Evolutionary conservation across 2,113 vertebrate species (phyloP).

Genomic region (Syrrhaptes paradoxus): DNA sequence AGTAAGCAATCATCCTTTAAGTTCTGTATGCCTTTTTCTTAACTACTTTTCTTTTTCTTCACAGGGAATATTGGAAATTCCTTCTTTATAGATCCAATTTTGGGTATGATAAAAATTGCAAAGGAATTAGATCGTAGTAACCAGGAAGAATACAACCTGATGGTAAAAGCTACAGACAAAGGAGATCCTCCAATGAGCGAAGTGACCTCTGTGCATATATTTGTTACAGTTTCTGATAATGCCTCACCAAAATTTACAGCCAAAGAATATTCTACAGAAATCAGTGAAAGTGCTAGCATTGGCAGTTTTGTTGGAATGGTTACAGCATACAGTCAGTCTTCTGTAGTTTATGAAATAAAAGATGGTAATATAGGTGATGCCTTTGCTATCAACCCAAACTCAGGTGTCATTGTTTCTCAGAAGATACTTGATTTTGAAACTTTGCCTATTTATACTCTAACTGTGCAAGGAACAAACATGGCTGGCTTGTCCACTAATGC

Average conservation of each 20-base stretch:
- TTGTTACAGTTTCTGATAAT: slow-evolving; percentile 92
- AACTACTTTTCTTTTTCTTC: neutral
- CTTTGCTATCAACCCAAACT: slow-evolving; percentile 94
- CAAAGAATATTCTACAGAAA: slow-evolving; percentile 87
- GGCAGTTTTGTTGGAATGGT: slow-evolving; percentile 90
- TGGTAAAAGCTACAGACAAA: slow-evolving; percentile 89
- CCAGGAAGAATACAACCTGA: slow-evolving; percentile 87
- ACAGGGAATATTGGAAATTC: slow-evolving; percentile 94
- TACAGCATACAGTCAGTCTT: slow-evolving; percentile 89
- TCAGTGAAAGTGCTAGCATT: slow-evolving; percentile 82
- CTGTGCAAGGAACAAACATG: slow-evolving; percentile 94
- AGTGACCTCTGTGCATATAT: slow-evolving; percentile 81
- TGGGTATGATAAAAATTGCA: slow-evolving; percentile 87
- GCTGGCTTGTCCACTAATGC: slow-evolving; percentile 87
- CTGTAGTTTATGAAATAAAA: slow-evolving; percentile 93
- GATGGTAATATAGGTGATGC: slow-evolving; percentile 84
- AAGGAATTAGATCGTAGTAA: slow-evolving; percentile 90
- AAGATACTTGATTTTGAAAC: slow-evolving; percentile 90
- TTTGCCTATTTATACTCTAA: slow-evolving; percentile 80
- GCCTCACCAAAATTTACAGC: slow-evolving; percentile 89
- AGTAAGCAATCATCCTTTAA: neutral
- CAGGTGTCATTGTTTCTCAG: slow-evolving; percentile 89
- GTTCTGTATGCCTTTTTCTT: neutral
- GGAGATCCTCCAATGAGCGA: slow-evolving; percentile 86
- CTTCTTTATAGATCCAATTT: slow-evolving; percentile 88